Percentiles rank a stretch among this genome's conserved stretches.
phyloP scores from a whole-genome alignment of 2,888 invertebrate species.

The Lycocerus yunnanus region DNA sequence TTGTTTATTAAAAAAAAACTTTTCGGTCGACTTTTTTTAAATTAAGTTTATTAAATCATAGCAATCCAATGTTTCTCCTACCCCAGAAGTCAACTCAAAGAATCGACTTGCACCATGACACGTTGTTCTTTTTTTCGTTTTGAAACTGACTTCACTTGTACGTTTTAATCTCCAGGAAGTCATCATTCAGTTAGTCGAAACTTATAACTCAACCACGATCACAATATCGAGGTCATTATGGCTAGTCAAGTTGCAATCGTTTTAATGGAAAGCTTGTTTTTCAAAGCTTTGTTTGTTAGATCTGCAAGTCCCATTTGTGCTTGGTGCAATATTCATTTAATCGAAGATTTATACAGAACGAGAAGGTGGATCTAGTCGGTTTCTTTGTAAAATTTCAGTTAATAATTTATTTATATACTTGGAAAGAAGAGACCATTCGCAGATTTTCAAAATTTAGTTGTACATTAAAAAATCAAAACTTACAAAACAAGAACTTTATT shows the following conservation, averaged over 20 bases:
- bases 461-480: background rate
- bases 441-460: background rate
- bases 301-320: background rate
- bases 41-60: too few species aligned
- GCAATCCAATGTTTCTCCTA: too few species aligned
- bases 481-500: background rate
- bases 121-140: background rate
- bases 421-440: background rate
- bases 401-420: background rate
- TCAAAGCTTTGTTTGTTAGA: background rate
- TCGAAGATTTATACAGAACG: background rate
- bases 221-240: background rate
- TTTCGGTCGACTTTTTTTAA: too few species aligned
- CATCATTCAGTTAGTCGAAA: background rate
- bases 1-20: too few species aligned
- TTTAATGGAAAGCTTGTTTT: background rate
- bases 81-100: too few species aligned
- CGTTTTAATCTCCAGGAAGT: background rate
- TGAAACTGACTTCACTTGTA: background rate
- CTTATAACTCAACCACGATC: background rate
- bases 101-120: too few species aligned
- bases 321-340: background rate
- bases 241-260: background rate
- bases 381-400: background rate
- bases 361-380: background rate